A percentile compares a stretch with the other conserved stretches of the same genome.
These are phyloP conservation scores for Excalfactoria chinensis DNA, from an alignment of 2,113 vertebrate genomes.

Conservation along the genomic window DNA sequence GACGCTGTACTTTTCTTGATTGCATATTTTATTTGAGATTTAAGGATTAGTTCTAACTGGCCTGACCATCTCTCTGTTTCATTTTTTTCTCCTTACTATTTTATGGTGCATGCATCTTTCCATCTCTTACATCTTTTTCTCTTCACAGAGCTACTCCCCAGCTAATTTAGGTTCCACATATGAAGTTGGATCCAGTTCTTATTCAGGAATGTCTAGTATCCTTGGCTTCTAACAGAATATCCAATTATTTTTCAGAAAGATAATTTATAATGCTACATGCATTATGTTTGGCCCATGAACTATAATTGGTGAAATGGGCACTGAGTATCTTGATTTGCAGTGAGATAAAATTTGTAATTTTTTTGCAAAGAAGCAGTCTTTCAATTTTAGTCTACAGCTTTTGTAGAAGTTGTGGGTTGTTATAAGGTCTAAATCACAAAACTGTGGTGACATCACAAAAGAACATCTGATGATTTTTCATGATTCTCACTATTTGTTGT, in stretches of 20 bases:
- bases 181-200: neutral
- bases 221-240: neutral
- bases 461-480: rapidly evolving
- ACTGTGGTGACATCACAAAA: neutral
- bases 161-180: neutral
- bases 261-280: neutral
- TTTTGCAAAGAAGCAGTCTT: neutral
- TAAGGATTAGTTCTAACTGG: constrained; percentile 26
- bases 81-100: constrained; percentile 41
- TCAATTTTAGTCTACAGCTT: neutral
- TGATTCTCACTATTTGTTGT: neutral
- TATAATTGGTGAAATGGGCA: neutral
- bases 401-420: neutral
- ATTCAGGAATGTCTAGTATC: neutral
- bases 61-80: neutral
- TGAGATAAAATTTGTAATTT: neutral
- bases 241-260: neutral
- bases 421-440: neutral
- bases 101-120: neutral
- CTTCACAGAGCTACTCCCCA: neutral
- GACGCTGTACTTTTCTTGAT: constrained; percentile 44
- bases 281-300: neutral
- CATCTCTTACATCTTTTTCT: neutral
- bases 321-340: neutral
- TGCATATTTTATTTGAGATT: constrained; percentile 51